Conservation (phyloP, 2,113 vertebrate species). For the Chinchilla lanigera region DNA sequence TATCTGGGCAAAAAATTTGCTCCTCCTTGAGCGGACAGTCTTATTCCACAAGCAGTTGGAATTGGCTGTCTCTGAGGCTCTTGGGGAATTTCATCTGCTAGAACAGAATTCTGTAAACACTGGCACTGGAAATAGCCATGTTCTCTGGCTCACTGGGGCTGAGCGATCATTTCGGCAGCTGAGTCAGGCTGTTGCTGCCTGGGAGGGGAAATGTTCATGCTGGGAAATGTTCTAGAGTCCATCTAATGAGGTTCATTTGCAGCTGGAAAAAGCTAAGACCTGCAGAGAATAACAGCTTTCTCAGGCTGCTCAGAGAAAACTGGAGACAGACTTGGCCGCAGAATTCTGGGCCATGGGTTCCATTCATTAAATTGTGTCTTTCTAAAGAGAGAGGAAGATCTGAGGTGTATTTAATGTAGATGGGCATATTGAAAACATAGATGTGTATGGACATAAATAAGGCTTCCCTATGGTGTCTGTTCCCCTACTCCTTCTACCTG, state of each 20-base stretch:
- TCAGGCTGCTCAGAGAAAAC: neutral
- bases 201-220: neutral
- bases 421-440: neutral
- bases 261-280: neutral
- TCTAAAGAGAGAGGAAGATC: neutral
- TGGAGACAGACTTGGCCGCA: neutral
- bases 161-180: rapidly evolving
- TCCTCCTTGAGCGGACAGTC: neutral
- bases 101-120: neutral
- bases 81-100: neutral
- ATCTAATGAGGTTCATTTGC: neutral
- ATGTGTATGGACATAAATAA: neutral
- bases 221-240: neutral
- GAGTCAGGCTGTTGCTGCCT: neutral
- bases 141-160: rapidly evolving
- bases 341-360: neutral
- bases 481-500: rapidly evolving
- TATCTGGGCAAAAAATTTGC: neutral
- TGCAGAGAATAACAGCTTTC: neutral
- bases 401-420: neutral
- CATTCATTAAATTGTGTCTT: neutral
- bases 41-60: neutral
- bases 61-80: neutral
- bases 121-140: rapidly evolving
- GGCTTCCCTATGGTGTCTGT: neutral